Conservation (phyloP, 2,797 vertebrate genomes). For the Numenius phaeopus region DNA sequence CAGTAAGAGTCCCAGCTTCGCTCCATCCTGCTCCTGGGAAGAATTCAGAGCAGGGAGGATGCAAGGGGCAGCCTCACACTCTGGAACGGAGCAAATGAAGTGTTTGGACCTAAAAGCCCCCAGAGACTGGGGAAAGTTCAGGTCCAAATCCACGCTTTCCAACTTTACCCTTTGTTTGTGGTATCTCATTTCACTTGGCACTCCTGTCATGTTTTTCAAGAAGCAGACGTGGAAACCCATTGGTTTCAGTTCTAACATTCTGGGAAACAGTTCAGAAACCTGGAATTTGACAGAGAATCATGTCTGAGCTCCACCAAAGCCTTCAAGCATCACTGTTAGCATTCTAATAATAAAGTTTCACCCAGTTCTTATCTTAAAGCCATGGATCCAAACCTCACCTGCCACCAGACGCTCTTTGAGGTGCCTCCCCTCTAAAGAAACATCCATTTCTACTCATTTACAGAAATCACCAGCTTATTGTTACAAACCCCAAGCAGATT, state of each 20-base stretch:
- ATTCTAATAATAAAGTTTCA: neutral
- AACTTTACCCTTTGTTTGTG: neutral
- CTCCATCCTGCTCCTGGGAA: neutral
- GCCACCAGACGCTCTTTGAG: accelerated
- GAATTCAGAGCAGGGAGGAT: neutral
- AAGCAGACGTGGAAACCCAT: neutral
- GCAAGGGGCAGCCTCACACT: neutral
- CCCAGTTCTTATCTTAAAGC: neutral
- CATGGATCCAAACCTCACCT: neutral
- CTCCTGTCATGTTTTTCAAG: neutral
- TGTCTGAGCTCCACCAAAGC: neutral
- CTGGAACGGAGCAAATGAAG: neutral
- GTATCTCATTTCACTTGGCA: neutral
- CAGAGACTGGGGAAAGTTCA: neutral
- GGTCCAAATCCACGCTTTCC: neutral
- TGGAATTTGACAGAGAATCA: neutral
- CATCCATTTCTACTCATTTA: neutral
- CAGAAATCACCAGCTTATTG: neutral
- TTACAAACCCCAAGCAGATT: neutral
- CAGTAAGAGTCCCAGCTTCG: neutral
- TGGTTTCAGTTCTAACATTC: neutral
- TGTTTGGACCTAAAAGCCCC: neutral
- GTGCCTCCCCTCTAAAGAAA: neutral
- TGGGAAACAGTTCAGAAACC: neutral
- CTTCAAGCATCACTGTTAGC: neutral